Conservation (phyloP, 2,888 invertebrate genomes). For the Lacanobia oleracea region DNA sequence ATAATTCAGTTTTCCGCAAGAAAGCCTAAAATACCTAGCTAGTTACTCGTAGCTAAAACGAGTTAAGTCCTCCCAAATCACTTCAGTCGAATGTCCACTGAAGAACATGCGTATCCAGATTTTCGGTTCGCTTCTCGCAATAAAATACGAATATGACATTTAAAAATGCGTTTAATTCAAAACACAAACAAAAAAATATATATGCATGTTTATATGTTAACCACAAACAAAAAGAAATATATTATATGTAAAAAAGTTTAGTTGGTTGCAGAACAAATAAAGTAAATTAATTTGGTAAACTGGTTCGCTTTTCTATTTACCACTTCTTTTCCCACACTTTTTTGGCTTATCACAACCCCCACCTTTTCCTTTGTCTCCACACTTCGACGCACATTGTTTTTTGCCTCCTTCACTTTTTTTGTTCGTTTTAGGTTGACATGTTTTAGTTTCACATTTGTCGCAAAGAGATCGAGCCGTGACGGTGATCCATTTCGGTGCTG, state of each 20-base stretch:
- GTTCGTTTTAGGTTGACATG: background rate
- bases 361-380: background rate
- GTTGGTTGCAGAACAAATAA: constrained; percentile 5
- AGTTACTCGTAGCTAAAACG: no score
- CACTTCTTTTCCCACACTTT: background rate
- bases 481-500: background rate
- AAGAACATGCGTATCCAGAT: no score
- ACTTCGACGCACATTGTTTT: background rate
- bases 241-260: background rate
- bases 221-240: background rate
- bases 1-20: no score
- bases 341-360: background rate
- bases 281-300: background rate
- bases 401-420: background rate
- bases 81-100: background rate
- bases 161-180: constrained; percentile 7
- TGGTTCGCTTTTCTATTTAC: background rate
- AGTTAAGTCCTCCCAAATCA: background rate
- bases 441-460: background rate
- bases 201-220: no score
- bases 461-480: background rate
- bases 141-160: background rate
- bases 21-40: no score
- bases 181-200: background rate
- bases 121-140: background rate